phyloP scores from a whole-genome alignment of 2,888 invertebrate species.

The Drosophila prolongata region DNA sequence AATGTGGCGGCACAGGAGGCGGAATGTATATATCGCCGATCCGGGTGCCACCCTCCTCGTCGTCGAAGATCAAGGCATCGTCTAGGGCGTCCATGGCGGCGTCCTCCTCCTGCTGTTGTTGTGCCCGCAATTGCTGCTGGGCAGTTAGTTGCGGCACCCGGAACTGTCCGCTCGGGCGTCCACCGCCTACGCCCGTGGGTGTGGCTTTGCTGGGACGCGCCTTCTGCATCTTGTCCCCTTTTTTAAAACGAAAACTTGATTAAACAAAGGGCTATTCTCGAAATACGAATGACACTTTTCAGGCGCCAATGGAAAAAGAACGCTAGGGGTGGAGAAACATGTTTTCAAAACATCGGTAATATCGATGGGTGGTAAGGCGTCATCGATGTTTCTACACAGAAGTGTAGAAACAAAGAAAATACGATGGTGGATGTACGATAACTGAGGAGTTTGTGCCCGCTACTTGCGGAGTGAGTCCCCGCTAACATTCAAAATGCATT shows the following conservation, averaged over 20 bases:
- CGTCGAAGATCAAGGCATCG: conserved; percentile 80
- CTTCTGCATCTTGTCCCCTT: not conserved
- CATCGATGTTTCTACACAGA: no score
- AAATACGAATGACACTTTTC: conserved; percentile 23
- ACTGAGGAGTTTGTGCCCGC: no score
- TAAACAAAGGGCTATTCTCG: not conserved
- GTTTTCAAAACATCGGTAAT: no score
- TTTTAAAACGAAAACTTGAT: no score
- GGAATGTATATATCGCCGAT: conserved; percentile 94
- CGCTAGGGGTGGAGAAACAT: not conserved
- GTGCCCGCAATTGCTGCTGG: conserved; percentile 50
- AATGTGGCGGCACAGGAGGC: conserved; percentile 89
- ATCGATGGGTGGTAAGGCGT: no score
- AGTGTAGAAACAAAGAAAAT: no score
- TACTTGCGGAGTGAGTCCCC: no score
- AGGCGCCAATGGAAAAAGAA: conserved; percentile 63
- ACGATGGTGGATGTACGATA: no score
- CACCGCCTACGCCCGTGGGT: conserved; percentile 31
- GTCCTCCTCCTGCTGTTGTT: conserved; percentile 53
- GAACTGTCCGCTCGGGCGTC: conserved; percentile 42
- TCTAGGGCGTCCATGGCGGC: conserved; percentile 68
- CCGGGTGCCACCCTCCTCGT: conserved; percentile 88
- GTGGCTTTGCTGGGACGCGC: conserved; percentile 52
- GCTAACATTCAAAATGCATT: no score
- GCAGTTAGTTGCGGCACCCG: conserved; percentile 35